Conservation (phyloP, 2,113 vertebrate species). For the Prolemur simus region DNA sequence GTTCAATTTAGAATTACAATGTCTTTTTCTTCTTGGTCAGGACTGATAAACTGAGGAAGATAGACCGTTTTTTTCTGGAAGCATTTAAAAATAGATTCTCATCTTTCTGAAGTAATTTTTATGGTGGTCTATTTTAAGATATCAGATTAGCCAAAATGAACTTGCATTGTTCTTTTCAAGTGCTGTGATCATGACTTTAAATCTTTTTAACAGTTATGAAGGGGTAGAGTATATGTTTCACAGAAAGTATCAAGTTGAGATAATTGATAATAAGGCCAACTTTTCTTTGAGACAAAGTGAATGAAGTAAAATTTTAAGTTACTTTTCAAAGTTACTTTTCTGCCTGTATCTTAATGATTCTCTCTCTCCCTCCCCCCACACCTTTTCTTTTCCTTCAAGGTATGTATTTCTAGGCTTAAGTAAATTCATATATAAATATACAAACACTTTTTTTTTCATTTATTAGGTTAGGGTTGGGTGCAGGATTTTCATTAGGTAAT, state of each 20-base stretch:
- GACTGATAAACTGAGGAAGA: conserved; percentile 69
- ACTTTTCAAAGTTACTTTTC: not conserved
- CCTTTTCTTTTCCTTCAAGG: not conserved
- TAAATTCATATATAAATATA: not conserved
- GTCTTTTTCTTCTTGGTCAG: conserved; percentile 32
- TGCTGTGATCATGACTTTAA: conserved; percentile 58
- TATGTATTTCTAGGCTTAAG: not conserved
- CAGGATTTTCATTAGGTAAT: not conserved
- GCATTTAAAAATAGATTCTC: conserved; percentile 74
- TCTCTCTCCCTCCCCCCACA: not conserved
- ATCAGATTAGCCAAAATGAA: conserved; percentile 66
- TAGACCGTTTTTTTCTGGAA: not conserved
- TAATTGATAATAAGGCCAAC: not conserved
- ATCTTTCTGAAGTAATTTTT: conserved; percentile 69
- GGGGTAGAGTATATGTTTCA: not conserved
- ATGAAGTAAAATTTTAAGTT: not conserved
- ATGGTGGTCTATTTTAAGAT: conserved; percentile 75
- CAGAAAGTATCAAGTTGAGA: not conserved
- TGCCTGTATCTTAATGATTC: not conserved
- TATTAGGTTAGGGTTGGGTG: not conserved
- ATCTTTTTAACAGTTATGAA: conserved; percentile 41
- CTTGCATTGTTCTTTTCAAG: conserved; percentile 67
- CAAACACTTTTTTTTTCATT: not conserved
- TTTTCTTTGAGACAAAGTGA: conserved; percentile 40
- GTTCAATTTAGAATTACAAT: conserved; percentile 55